Conservation (phyloP, 92 coral and sea anemone species). For the Paramuricea clavata region DNA sequence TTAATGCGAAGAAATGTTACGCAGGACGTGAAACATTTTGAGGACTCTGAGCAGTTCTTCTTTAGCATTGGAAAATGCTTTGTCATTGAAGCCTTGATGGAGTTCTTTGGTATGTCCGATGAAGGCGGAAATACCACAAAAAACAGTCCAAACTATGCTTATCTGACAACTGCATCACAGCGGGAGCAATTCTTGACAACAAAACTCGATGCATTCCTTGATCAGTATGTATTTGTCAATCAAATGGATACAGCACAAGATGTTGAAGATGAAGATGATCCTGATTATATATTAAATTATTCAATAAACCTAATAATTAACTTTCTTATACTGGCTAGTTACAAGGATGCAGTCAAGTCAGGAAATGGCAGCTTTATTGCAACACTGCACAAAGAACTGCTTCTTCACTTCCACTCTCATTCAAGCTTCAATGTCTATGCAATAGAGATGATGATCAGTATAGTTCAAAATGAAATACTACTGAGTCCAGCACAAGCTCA, state of each 20-base stretch:
- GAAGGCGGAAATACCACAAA: slow-evolving; percentile 10
- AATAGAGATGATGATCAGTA: slow-evolving; percentile 51
- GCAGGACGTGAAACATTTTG: slow-evolving; percentile 13
- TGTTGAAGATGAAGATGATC: slow-evolving; percentile 35
- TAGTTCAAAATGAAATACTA: slow-evolving; percentile 35
- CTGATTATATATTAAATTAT: slow-evolving; percentile 30
- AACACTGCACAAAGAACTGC: slow-evolving; percentile 30
- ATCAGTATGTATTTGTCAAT: slow-evolving; percentile 30
- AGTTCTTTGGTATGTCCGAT: slow-evolving; percentile 33
- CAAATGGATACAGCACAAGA: background rate
- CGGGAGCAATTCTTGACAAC: slow-evolving; percentile 12
- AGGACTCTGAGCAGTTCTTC: slow-evolving; percentile 1
- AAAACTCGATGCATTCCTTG: slow-evolving; percentile 22
- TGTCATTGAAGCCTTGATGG: slow-evolving; percentile 34
- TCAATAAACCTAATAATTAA: slow-evolving; percentile 35
- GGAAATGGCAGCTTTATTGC: slow-evolving; percentile 50
- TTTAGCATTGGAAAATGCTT: slow-evolving; percentile 15
- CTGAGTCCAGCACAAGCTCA: slow-evolving; percentile 29
- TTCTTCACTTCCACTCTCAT: slow-evolving; percentile 34
- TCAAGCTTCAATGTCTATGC: slow-evolving; percentile 51
- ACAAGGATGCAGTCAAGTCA: slow-evolving; percentile 55
- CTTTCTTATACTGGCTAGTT: slow-evolving; percentile 25
- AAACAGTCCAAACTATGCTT: slow-evolving; percentile 25
- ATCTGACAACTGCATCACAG: slow-evolving; percentile 9
- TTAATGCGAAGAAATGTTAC: slow-evolving; percentile 30